Evolutionary conservation across 1,140 invertebrate species (phyloP).

Genomic region (Magallana ariakensis): DNA sequence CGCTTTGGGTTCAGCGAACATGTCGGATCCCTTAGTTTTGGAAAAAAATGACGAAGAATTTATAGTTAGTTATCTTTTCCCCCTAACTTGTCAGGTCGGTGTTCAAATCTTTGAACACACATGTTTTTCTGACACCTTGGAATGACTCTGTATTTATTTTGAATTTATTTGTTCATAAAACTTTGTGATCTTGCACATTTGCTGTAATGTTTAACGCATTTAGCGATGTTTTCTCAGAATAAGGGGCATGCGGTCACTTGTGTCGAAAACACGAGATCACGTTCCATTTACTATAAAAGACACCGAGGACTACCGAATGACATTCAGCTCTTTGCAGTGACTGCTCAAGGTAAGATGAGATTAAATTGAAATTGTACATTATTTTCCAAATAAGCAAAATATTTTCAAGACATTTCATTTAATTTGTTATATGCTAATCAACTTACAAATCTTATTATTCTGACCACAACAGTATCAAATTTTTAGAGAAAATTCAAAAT

Average conservation of each 20-base stretch:
- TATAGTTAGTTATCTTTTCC: no score
- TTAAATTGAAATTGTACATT: no score
- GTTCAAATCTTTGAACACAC: slow-evolving; percentile 1
- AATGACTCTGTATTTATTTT: slow-evolving; percentile 1
- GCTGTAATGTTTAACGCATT: background rate
- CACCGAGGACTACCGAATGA: background rate
- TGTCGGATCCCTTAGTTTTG: no score
- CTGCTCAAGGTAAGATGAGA: background rate
- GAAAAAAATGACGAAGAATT: no score
- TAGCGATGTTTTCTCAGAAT: slow-evolving; percentile 1
- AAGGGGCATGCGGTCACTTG: background rate
- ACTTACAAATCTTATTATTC: no score
- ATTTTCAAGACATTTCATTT: no score
- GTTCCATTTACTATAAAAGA: background rate
- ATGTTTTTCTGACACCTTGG: background rate
- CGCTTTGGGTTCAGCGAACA: no score
- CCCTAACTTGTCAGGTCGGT: background rate
- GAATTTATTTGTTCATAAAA: background rate
- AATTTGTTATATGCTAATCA: no score
- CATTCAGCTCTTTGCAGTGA: background rate
- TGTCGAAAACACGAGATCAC: slow-evolving; percentile 5
- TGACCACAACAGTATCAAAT: no score
- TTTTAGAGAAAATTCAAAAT: no score
- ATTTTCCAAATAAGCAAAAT: no score
- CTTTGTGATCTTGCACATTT: background rate